Evolutionary conservation across 2,113 vertebrate genomes (phyloP).

Genomic region (Poeciliopsis turrubarensis): DNA sequence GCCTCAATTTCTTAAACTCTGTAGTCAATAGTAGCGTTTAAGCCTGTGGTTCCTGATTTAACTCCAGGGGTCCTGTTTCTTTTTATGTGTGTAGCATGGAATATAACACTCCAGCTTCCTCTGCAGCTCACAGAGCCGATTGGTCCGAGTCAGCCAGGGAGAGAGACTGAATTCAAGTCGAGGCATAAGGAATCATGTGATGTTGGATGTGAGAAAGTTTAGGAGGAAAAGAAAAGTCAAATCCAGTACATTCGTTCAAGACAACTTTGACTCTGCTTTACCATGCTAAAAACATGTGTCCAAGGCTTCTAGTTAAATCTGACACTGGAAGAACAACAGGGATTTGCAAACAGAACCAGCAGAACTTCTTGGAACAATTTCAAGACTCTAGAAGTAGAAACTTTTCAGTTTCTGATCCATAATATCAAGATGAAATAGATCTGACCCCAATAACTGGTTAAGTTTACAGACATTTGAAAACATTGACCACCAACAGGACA

Average conservation of each 20-base stretch:
- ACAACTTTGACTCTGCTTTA: neutral
- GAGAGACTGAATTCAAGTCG: conserved; percentile 32
- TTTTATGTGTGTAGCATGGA: conserved; percentile 45
- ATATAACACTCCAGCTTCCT: conserved; percentile 47
- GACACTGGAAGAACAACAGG: too few species aligned
- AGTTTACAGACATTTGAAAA: neutral
- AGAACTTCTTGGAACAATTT: neutral
- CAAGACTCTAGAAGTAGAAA: too few species aligned
- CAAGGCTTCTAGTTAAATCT: too few species aligned
- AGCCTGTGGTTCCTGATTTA: conserved; percentile 20
- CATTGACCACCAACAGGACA: too few species aligned
- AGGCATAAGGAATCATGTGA: conserved; percentile 48
- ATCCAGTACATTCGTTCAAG: neutral
- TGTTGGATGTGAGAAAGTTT: conserved; percentile 6
- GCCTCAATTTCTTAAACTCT: conserved; percentile 4
- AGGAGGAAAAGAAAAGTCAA: neutral
- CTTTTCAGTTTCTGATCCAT: neutral
- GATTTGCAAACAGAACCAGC: neutral
- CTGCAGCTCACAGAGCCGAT: conserved; percentile 43
- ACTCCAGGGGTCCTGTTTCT: conserved; percentile 21
- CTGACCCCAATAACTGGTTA: neutral
- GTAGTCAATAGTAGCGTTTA: conserved; percentile 10
- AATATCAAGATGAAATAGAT: neutral
- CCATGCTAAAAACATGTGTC: neutral
- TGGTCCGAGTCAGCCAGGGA: conserved; percentile 56